A percentile compares a stretch with the other conserved stretches of the same genome.
Evolutionary conservation across 2,888 invertebrate genomes (phyloP).

Genomic region (Notodonta dromedarius): DNA sequence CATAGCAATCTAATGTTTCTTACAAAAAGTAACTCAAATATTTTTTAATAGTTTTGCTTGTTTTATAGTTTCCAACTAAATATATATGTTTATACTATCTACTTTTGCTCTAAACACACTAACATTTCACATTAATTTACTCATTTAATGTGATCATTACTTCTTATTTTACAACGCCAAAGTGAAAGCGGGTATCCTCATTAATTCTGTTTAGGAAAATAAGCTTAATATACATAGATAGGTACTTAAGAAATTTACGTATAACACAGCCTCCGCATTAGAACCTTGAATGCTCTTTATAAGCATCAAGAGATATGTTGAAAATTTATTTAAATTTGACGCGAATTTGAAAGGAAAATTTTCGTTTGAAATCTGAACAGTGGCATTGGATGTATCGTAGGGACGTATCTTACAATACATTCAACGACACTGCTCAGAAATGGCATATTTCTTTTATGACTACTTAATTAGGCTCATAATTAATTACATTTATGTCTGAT

Average conservation of each 20-base stretch:
- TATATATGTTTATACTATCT: too few relatives aligned
- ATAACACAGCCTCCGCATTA: background rate
- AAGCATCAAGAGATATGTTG: background rate
- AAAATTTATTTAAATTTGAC: slow-evolving; percentile 16
- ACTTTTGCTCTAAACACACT: background rate
- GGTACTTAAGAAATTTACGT: background rate
- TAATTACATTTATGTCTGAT: too few relatives aligned
- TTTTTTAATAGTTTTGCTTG: too few relatives aligned
- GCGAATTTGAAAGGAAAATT: slow-evolving; percentile 12
- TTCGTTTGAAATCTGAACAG: background rate
- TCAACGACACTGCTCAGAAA: too few relatives aligned
- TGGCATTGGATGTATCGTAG: background rate
- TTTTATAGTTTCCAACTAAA: too few relatives aligned
- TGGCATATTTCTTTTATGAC: too few relatives aligned
- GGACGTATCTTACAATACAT: too few relatives aligned
- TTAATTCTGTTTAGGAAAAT: slow-evolving; percentile 11
- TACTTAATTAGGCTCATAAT: too few relatives aligned
- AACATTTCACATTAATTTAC: background rate
- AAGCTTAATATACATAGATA: background rate
- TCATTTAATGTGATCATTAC: background rate
- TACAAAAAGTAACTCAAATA: too few relatives aligned
- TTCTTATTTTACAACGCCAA: background rate
- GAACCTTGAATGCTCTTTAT: background rate
- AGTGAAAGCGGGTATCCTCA: slow-evolving; percentile 16
- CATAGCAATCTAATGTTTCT: too few relatives aligned